Base-by-base conservation (phyloP, 1,140 invertebrate species). In the Patella vulgata region DNA sequence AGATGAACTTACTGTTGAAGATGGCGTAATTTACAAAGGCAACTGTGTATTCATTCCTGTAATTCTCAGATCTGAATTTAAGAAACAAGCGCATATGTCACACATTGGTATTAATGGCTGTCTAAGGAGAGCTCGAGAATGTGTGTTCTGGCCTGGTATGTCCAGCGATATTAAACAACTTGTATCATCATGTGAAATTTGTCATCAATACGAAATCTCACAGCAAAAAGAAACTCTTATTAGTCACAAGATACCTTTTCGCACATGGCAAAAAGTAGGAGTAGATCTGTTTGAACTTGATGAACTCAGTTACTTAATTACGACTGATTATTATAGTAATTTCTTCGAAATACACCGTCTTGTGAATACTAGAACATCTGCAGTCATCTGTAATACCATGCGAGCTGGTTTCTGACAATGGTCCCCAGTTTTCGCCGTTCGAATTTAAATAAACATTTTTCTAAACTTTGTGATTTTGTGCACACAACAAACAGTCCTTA, bases 81-180 rank as follows among this genome's bases (percentile, higher is more conserved):
- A 58, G 23, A 36, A 50, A 21, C 40, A 55, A 23, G 8, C 56
- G 12, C 70, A 73, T 40, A 48, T 50, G 2, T 59, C 31, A 33
- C 72, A 72, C 46, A 52, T 65, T 23, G 70, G 67, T 33, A 54
- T 66, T 17, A 54, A 68, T 51, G 57, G 51, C 12, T 72, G 70
- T 40, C 48, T 70, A 14, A 52, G 57, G 25, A 44, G 70, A 39
- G 70, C 70, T 21, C 42, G 55, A 40, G 53, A 72, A 40, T 36
- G 27, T 31, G 44, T 72, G 12, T 72, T 60, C 52, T 72, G 73
- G 64, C 72, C 70, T 0, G 54, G 58, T 19, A 71, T 74, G 72
- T 64, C 65, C 1, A 12, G 33, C 12, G 62, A 75, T 19, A 63
- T 72, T 17, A 43, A 56, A 28, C 27, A 68, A 19, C 62, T 52